Conservation (phyloP, 2,888 invertebrate species). For the Tinea pellionella region DNA sequence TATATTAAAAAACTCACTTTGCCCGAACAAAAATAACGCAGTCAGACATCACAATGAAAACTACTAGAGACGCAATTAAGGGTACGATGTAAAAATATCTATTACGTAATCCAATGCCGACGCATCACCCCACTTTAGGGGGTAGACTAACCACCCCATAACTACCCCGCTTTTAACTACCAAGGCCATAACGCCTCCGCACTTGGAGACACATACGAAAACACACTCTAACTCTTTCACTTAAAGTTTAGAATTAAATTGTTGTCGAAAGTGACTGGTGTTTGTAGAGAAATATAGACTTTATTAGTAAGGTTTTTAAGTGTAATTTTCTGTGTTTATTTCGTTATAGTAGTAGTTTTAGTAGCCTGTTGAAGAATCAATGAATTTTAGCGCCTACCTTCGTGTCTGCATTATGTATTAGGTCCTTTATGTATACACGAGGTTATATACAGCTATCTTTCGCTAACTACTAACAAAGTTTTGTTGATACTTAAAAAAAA, state of each 20-base stretch:
- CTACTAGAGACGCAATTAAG: not conserved
- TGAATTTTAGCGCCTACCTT: conserved; percentile 32
- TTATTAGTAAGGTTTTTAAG: not conserved
- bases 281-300: too few relatives aligned
- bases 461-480: too few relatives aligned
- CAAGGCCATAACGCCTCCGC: conserved; percentile 40
- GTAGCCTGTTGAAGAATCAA: conserved; percentile 41
- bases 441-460: too few relatives aligned
- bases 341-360: not conserved
- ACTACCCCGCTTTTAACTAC: conserved; percentile 36
- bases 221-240: not conserved
- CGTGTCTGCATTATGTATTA: not conserved
- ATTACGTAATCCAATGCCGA: conserved; percentile 48
- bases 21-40: too few relatives aligned
- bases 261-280: too few relatives aligned
- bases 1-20: too few relatives aligned
- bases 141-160: conserved; percentile 23
- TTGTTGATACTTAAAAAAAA: too few relatives aligned
- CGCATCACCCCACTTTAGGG: conserved; percentile 35
- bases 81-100: conserved; percentile 43
- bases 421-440: not conserved
- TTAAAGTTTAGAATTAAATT: not conserved
- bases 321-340: not conserved
- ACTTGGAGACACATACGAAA: not conserved
- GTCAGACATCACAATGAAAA: not conserved